Percentiles rank a stretch among this genome's conserved stretches.
Conservation (phyloP, 1,140 invertebrate genomes). For the Tachypleus tridentatus region DNA sequence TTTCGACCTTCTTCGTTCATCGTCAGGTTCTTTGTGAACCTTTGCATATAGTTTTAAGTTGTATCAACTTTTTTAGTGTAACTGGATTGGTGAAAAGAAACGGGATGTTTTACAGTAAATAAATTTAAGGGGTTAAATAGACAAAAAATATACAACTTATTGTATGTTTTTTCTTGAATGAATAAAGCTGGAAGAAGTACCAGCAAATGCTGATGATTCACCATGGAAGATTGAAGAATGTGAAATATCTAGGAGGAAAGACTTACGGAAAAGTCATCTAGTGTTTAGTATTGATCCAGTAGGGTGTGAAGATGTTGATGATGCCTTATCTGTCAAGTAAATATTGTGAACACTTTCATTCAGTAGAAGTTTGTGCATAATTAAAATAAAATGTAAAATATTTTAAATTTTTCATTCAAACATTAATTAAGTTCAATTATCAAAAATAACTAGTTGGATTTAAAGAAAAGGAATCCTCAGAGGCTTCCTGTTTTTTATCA, state of each 20-base stretch:
- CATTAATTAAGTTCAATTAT: too few species aligned
- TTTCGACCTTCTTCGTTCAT: too few species aligned
- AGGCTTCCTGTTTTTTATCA: too few species aligned
- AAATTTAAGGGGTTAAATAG: not conserved
- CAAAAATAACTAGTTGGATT: too few species aligned
- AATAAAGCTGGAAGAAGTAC: slow-evolving; percentile 16
- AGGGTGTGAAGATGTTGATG: slow-evolving; percentile 40
- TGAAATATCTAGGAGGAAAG: slow-evolving; percentile 29
- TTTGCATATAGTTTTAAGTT: too few species aligned
- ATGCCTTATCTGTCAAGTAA: slow-evolving; percentile 33
- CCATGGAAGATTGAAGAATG: slow-evolving; percentile 29
- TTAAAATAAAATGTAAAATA: too few species aligned
- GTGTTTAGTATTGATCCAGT: slow-evolving; percentile 41
- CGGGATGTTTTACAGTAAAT: not conserved
- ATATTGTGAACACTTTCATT: not conserved
- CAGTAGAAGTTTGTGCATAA: too few species aligned
- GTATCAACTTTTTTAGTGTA: not conserved
- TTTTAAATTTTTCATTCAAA: too few species aligned
- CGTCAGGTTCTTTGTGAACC: too few species aligned
- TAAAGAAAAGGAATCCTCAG: too few species aligned
- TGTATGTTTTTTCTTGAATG: slow-evolving; percentile 25
- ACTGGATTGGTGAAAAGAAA: not conserved
- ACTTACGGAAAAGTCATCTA: slow-evolving; percentile 33
- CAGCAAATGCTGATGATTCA: slow-evolving; percentile 25
- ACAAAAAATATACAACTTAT: not conserved